A percentile compares a stretch with the other conserved stretches of the same genome.
Conservation (phyloP, 2,113 vertebrate genomes). For the Formicarius rufipectus region DNA sequence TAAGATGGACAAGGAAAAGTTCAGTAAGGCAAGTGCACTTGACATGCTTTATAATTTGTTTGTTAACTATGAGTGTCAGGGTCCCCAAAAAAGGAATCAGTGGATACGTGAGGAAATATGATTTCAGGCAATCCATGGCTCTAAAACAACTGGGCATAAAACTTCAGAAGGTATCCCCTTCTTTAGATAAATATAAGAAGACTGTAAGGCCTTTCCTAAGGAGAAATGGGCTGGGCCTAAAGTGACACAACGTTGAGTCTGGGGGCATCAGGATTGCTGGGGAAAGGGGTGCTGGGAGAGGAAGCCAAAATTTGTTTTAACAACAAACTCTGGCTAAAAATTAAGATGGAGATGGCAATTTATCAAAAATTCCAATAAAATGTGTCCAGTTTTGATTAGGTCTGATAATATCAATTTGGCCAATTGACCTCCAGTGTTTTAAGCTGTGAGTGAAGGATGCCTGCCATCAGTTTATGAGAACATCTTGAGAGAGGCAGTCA, state of each 20-base stretch:
- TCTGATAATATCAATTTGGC: neutral
- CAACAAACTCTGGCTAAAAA: neutral
- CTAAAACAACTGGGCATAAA: neutral
- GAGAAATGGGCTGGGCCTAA: neutral
- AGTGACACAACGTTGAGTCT: neutral
- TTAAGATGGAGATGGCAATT: fast-evolving
- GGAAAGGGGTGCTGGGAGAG: neutral
- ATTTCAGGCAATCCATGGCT: neutral
- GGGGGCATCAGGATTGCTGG: neutral
- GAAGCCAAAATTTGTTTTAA: neutral
- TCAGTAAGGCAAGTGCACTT: neutral
- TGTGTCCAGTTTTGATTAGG: neutral
- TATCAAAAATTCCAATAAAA: no score
- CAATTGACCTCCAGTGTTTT: neutral
- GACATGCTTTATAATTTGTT: neutral
- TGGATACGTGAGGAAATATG: neutral
- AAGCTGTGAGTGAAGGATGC: neutral
- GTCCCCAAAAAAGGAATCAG: constrained; percentile 21
- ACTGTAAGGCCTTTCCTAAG: neutral
- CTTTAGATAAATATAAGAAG: neutral
- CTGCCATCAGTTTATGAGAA: neutral
- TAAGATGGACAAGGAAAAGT: constrained; percentile 25
- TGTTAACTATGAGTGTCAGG: constrained; percentile 38
- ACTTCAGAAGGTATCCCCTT: neutral
- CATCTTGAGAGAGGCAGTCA: neutral